These are phyloP conservation scores for Pandemis cinnamomeana DNA, from an alignment of 2,888 invertebrate species.

Conservation along the genomic window DNA sequence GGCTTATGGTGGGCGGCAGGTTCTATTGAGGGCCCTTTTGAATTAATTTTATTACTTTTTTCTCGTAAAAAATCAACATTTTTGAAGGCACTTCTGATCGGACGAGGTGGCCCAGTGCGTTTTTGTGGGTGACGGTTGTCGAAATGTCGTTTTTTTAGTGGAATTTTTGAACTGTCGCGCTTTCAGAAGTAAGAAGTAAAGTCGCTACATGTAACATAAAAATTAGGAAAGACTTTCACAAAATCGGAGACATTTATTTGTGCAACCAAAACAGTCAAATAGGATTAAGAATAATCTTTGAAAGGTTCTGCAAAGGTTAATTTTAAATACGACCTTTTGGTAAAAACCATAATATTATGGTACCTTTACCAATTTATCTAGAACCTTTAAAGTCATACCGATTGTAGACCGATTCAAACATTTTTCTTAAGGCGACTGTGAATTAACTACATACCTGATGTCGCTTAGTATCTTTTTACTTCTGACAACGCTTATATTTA, in stretches of 20 bases:
- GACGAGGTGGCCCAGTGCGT: conserved; percentile 96
- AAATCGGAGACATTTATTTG: neutral
- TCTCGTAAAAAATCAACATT: conserved; percentile 94
- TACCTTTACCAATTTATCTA: too few species aligned
- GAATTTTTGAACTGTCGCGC: conserved; percentile 47
- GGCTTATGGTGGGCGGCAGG: conserved; percentile 88
- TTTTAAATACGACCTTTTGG: too few species aligned
- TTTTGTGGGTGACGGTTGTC: conserved; percentile 81
- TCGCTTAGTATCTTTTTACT: conserved; percentile 9
- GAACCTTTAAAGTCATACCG: too few species aligned
- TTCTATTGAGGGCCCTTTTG: conserved; percentile 95
- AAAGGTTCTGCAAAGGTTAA: too few species aligned
- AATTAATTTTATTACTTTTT: conserved; percentile 87
- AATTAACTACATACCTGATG: neutral
- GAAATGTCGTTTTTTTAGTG: conserved; percentile 52
- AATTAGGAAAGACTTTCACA: neutral
- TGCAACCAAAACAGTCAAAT: too few species aligned
- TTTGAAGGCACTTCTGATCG: conserved; percentile 97
- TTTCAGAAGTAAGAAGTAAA: conserved; percentile 7
- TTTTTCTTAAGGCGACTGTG: neutral
- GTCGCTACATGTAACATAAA: neutral
- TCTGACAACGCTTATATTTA: conserved; percentile 39
- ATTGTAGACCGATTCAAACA: neutral
- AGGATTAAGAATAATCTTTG: too few species aligned
- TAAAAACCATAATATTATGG: too few species aligned